Percentiles rank a stretch among this genome's conserved stretches.
phyloP scores from a whole-genome alignment of 2,888 invertebrate genomes.

The Carterocephalus palaemon region DNA sequence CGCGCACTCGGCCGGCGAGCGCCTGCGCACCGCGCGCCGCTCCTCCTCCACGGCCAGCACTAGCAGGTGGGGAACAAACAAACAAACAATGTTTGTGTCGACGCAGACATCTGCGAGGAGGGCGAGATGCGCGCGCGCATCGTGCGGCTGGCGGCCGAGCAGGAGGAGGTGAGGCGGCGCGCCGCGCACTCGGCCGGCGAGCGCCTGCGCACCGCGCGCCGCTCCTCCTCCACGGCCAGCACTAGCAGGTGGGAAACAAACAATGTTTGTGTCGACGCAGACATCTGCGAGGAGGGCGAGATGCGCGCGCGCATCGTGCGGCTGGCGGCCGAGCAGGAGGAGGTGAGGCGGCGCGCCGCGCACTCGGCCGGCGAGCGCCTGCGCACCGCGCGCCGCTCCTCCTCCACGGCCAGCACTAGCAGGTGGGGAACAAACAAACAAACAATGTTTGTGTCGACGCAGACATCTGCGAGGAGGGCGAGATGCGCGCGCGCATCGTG shows the following conservation, averaged over 20 bases:
- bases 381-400: constrained; percentile 70
- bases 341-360: constrained; percentile 79
- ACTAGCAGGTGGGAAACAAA: neutral
- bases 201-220: too few relatives aligned
- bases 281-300: constrained; percentile 97
- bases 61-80: neutral
- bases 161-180: too few relatives aligned
- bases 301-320: constrained; percentile 93
- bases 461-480: too few relatives aligned
- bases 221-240: neutral
- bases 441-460: neutral
- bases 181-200: too few relatives aligned
- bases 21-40: too few relatives aligned
- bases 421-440: constrained; percentile 40
- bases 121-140: too few relatives aligned
- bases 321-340: constrained; percentile 92
- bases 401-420: constrained; percentile 73
- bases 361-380: constrained; percentile 62
- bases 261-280: constrained; percentile 63
- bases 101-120: too few relatives aligned
- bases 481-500: too few relatives aligned
- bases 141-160: too few relatives aligned
- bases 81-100: too few relatives aligned
- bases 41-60: neutral
- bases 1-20: too few relatives aligned